A percentile compares a stretch with the other conserved stretches of the same genome.
Conservation (phyloP, 2,888 invertebrate species). For the Drosophila eohydei region DNA sequence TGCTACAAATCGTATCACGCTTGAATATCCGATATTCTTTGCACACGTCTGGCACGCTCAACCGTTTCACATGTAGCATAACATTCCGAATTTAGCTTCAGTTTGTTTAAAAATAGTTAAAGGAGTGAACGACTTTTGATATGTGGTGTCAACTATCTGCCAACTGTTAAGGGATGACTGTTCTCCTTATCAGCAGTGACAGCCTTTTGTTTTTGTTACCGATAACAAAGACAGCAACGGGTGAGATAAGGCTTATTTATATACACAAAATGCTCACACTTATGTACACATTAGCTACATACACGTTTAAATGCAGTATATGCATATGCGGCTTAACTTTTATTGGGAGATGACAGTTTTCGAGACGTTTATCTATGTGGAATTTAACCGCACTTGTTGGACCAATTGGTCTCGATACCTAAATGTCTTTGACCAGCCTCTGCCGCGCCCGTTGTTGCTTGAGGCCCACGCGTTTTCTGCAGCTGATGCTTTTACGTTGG, state of each 20-base stretch:
- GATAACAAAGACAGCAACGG: slow-evolving; percentile 40
- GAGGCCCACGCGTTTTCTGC: slow-evolving; percentile 39
- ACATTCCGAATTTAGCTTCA: slow-evolving; percentile 51
- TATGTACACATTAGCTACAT: slow-evolving; percentile 10
- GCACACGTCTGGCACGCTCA: slow-evolving; percentile 29
- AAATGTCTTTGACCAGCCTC: slow-evolving; percentile 22
- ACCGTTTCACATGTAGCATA: slow-evolving; percentile 59
- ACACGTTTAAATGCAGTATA: background rate
- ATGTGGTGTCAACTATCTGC: slow-evolving; percentile 29
- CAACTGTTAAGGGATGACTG: slow-evolving; percentile 38
- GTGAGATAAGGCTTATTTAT: slow-evolving; percentile 40
- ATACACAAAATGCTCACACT: slow-evolving; percentile 18
- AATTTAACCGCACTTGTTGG: slow-evolving; percentile 41
- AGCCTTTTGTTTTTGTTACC: slow-evolving; percentile 46
- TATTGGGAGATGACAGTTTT: slow-evolving; percentile 4
- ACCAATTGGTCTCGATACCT: slow-evolving; percentile 19
- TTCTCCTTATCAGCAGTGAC: slow-evolving; percentile 55
- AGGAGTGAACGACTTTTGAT: slow-evolving; percentile 45
- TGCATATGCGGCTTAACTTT: slow-evolving; percentile 22
- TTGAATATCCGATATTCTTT: slow-evolving; percentile 56
- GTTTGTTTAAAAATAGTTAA: slow-evolving; percentile 16
- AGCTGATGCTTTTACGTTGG: slow-evolving; percentile 31
- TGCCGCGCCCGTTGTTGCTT: slow-evolving; percentile 25
- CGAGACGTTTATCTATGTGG: slow-evolving; percentile 24
- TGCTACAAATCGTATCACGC: slow-evolving; percentile 39